Conservation (phyloP, 2,797 vertebrate species). For the Scomberomorus guttatus region DNA sequence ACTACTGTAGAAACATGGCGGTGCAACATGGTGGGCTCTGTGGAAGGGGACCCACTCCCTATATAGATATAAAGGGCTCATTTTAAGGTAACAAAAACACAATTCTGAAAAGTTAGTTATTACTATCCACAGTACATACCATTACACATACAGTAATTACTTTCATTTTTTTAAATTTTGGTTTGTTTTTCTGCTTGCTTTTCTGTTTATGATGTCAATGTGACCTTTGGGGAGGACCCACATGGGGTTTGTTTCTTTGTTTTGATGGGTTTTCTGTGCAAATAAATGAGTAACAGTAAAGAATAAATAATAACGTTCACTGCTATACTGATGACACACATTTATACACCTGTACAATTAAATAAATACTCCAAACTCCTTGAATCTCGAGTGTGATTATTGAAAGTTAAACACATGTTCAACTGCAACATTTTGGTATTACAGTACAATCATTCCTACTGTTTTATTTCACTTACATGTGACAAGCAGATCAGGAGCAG, state of each 20-base stretch:
- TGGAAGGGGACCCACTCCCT: too few species aligned
- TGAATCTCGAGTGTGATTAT: background rate
- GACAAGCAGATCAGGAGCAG: background rate
- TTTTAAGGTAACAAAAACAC: too few species aligned
- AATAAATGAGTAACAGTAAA: background rate
- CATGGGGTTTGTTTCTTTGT: background rate
- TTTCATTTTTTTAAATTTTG: too few species aligned
- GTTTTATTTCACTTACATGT: slow-evolving; percentile 12
- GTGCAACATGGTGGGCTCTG: too few species aligned
- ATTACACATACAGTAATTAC: background rate
- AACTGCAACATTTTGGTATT: background rate
- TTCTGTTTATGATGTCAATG: background rate
- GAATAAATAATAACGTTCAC: background rate
- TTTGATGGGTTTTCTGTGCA: background rate
- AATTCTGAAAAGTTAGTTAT: too few species aligned
- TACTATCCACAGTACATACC: too few species aligned
- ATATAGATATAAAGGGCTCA: too few species aligned
- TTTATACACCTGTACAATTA: background rate
- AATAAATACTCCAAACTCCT: background rate
- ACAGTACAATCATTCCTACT: background rate
- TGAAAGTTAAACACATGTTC: background rate
- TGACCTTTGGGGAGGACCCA: background rate
- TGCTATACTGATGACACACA: slow-evolving; percentile 22
- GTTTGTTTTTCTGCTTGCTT: background rate
- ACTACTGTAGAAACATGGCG: too few species aligned